Conservation (phyloP, 2,113 vertebrate species). For the Sebastes schlegelii region DNA sequence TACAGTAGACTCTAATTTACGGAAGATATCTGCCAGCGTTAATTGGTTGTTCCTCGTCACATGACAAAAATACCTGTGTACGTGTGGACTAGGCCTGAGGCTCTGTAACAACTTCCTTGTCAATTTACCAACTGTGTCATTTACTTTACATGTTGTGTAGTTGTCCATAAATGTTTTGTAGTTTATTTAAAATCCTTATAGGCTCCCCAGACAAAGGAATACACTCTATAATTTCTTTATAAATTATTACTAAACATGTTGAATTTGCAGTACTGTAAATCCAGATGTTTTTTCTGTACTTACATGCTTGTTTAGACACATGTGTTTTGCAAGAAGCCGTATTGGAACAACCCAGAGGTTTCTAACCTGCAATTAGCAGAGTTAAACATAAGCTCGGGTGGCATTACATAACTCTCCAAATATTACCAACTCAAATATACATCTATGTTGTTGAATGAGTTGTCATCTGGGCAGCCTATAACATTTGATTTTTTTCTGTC, state of each 20-base stretch:
- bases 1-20: too few species aligned
- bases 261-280: not conserved
- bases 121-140: constrained; percentile 20
- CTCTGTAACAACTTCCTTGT: constrained; percentile 19
- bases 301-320: not conserved
- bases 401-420: not conserved
- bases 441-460: not conserved
- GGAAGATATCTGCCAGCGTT: too few species aligned
- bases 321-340: constrained; percentile 19
- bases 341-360: constrained; percentile 10
- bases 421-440: not conserved
- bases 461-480: constrained; percentile 69
- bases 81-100: too few species aligned
- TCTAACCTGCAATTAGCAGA: constrained; percentile 28
- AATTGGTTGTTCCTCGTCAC: too few species aligned
- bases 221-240: not conserved
- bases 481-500: constrained; percentile 25
- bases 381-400: not conserved
- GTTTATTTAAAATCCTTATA: constrained; percentile 26
- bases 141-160: constrained; percentile 27
- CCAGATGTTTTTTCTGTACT: not conserved
- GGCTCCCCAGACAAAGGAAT: constrained; percentile 71
- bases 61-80: too few species aligned
- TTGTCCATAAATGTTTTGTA: constrained; percentile 35
- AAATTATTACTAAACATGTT: not conserved